Base-by-base conservation (phyloP, 1,140 invertebrate genomes). In the Anastatus disparis region DNA sequence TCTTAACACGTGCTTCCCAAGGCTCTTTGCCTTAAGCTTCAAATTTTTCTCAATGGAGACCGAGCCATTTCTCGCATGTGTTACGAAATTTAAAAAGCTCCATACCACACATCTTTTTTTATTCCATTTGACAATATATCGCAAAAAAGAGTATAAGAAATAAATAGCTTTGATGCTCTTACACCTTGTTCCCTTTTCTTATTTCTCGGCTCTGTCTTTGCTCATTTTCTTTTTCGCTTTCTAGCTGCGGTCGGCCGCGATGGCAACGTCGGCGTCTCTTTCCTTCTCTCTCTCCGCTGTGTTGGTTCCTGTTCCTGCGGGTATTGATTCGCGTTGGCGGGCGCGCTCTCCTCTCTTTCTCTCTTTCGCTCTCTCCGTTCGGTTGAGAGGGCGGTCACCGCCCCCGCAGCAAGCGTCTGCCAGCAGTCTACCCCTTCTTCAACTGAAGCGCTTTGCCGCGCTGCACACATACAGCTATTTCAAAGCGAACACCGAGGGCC, bases 281-380 rank as follows among this genome's bases (percentile, higher is more conserved):
- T 74, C 72, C 72, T 75, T 74, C 76, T 74, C 77, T 74, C 78
- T 74, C 73, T 69, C 67, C 75, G 78, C 77, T 78, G n/a, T 77
- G 79, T 79, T 79, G 82, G 81, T 83, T 85, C 83, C 83, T 85
- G 83, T 84, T 86, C 83, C 85, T 85, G 84, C 84, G 84, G 84
- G 84, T 86, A 86, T 86, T 86, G 84, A 86, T 86, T 86, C 82
- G 83, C 82, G 84, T 84, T 81, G 83, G 82, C 80, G 84, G 81
- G 59, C 44, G 59, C 59, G 35, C 38, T 29, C 24, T 27, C n/a
- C n/a, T n/a, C n/a, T n/a, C n/a, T 29, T 24, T 55, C 63, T 29
- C 17, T 74, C 72, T 71, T 75, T 74, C 76, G 74, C 77, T 74
- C 78, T 74, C 73, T 69, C 67, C 75, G 78, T 76, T 78, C n/a